phyloP scores from a whole-genome alignment of 2,797 vertebrate species.

The Novumbra hubbsi region DNA sequence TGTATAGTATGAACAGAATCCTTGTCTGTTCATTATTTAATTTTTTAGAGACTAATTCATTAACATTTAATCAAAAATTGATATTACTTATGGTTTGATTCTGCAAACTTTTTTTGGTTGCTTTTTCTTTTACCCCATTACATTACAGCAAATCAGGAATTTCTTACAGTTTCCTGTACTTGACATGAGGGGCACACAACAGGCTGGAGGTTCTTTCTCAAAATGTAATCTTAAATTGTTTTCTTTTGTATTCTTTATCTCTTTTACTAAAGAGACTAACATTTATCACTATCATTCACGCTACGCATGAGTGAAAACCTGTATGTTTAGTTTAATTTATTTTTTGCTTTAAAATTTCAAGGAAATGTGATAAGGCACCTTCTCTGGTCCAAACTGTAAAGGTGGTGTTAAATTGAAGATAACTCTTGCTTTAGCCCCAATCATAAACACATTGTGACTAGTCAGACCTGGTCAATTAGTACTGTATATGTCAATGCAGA shows the following conservation, averaged over 20 bases:
- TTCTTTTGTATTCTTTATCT: constrained; percentile 23
- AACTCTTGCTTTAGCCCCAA: constrained; percentile 19
- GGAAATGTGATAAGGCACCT: constrained; percentile 45
- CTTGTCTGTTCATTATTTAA: constrained; percentile 26
- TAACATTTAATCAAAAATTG: constrained; percentile 65
- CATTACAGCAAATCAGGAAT: constrained; percentile 33
- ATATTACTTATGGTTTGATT: constrained; percentile 79
- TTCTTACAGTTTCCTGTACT: constrained; percentile 13
- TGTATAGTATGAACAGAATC: constrained; percentile 45
- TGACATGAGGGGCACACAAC: constrained; percentile 40
- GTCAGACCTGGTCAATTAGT: constrained; percentile 17
- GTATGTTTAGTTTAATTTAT: constrained; percentile 30
- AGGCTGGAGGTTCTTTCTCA: constrained; percentile 35
- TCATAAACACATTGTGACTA: constrained; percentile 4
- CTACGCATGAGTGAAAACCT: constrained; percentile 20
- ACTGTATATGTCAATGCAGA: constrained; percentile 22
- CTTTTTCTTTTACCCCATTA: constrained; percentile 37
- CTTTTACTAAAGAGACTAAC: constrained; percentile 40
- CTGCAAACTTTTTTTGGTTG: constrained; percentile 76
- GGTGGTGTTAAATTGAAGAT: constrained; percentile 21
- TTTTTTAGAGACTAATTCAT: constrained; percentile 56
- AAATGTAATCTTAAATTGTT: constrained; percentile 7
- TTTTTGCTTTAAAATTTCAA: constrained; percentile 24
- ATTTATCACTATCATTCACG: constrained; percentile 19
- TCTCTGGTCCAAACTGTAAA: constrained; percentile 22